phyloP scores from a whole-genome alignment of 1,140 invertebrate species.

The Saccostrea cuccullata region DNA sequence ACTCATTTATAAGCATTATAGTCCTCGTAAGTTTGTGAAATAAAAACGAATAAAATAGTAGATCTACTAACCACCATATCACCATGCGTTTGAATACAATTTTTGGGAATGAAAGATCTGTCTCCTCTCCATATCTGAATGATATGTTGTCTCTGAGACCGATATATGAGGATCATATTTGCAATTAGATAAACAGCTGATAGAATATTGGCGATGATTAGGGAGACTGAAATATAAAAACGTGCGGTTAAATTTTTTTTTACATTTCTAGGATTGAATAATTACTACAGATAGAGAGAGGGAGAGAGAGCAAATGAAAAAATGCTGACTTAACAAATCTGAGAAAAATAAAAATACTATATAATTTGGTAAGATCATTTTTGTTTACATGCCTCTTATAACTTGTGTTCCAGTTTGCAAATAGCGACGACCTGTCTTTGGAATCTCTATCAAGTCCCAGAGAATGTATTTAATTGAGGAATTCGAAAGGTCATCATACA shows the following conservation, averaged over 20 bases:
- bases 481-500: too few relatives aligned
- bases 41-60: too few relatives aligned
- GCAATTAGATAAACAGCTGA: neutral
- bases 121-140: conserved; percentile 6
- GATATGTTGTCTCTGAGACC: conserved; percentile 10
- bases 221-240: neutral
- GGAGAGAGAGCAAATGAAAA: neutral
- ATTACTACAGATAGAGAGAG: neutral
- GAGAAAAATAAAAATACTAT: too few relatives aligned
- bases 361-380: too few relatives aligned
- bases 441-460: too few relatives aligned
- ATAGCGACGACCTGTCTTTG: too few relatives aligned
- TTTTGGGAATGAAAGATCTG: neutral
- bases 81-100: neutral
- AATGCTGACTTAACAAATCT: too few relatives aligned
- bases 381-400: too few relatives aligned
- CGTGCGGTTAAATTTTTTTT: neutral
- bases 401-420: too few relatives aligned
- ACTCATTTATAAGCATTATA: too few relatives aligned
- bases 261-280: neutral
- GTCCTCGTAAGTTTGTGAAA: too few relatives aligned
- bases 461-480: too few relatives aligned
- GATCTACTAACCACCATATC: neutral
- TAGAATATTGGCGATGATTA: neutral
- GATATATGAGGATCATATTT: conserved; percentile 9